phyloP scores from a whole-genome alignment of 1,140 invertebrate species.

The Arctopsyche grandis region DNA sequence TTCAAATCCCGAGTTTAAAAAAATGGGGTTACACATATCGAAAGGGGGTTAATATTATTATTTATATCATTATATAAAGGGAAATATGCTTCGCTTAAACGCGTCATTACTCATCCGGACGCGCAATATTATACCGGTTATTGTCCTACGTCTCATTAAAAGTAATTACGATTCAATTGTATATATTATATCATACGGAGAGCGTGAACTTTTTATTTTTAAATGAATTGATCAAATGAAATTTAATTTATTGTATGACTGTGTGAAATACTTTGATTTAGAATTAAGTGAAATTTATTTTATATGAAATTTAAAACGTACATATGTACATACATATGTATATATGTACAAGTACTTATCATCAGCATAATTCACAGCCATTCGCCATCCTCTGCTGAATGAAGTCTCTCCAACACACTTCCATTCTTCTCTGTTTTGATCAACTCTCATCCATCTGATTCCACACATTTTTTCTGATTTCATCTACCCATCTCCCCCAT shows the following conservation, averaged over 20 bases:
- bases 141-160: constrained; percentile 50
- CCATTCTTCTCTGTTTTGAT: too few relatives aligned
- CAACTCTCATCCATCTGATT: too few relatives aligned
- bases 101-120: constrained; percentile 34
- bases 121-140: constrained; percentile 21
- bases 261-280: background rate
- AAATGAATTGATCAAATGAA: background rate
- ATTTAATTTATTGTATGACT: background rate
- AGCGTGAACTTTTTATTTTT: background rate
- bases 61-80: constrained; percentile 22
- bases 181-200: constrained; percentile 35
- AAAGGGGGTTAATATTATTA: constrained; percentile 43
- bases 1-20: constrained; percentile 29
- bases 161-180: constrained; percentile 54
- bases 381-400: too few relatives aligned
- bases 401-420: too few relatives aligned
- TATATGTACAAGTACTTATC: background rate
- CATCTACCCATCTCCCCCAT: too few relatives aligned
- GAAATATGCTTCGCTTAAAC: constrained; percentile 49
- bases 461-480: too few relatives aligned
- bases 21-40: constrained; percentile 14
- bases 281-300: too few relatives aligned
- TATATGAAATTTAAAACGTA: background rate
- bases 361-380: too few relatives aligned
- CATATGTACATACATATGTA: background rate